phyloP scores from a whole-genome alignment of 2,797 vertebrate species.

The Gallirallus australis region DNA sequence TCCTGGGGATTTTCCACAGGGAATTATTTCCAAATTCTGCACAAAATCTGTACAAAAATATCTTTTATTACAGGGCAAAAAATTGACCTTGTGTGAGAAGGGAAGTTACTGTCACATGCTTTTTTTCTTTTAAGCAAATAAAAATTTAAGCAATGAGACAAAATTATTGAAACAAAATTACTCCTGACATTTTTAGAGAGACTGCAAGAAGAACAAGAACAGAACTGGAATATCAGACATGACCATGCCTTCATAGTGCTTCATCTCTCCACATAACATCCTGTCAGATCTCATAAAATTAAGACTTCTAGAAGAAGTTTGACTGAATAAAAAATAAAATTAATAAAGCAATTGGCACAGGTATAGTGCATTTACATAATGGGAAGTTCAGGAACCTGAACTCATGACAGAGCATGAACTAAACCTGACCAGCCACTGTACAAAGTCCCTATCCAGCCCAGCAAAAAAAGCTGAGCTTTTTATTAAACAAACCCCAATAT shows the following conservation, averaged over 20 bases:
- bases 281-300: background rate
- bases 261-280: background rate
- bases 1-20: background rate
- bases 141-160: background rate
- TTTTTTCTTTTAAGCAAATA: background rate
- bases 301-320: background rate
- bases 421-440: background rate
- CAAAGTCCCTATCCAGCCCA: background rate
- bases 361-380: background rate
- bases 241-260: background rate
- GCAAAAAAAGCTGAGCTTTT: background rate
- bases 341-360: background rate
- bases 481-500: background rate
- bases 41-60: background rate
- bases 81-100: background rate
- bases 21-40: background rate
- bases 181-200: background rate
- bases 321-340: background rate
- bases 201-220: background rate
- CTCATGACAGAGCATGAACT: background rate
- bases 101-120: background rate
- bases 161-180: conserved; percentile 2
- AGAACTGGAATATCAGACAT: background rate
- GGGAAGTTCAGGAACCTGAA: background rate
- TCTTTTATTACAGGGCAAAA: background rate